Base-by-base conservation (phyloP, 2,113 vertebrate species). In the Corvus cornix region DNA sequence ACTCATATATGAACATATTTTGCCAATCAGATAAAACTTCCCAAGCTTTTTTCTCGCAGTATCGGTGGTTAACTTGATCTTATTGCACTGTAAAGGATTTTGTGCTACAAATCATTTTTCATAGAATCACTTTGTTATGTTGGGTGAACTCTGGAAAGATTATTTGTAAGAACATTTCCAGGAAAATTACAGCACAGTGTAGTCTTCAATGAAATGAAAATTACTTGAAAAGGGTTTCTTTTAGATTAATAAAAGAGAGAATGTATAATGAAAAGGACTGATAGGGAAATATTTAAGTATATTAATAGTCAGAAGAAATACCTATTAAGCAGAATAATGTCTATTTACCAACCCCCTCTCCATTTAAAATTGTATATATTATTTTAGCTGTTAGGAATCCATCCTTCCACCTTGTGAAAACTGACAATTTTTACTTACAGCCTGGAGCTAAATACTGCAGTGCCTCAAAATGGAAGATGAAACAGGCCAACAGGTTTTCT, bases 21-120 rank as follows among this genome's bases (percentile, higher is more conserved):
- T 97, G 94, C 92, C 96, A 97, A 98, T 97, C 96, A 97, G 95
- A 98, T 97, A 97, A 97, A 97, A 97, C 89, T 97, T 98, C 77
- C 64, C 67, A 49, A 85, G 80, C n/a, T 93, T 96, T 93, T 95
- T 96, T 88, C 96, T 96, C 86, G 91, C 90, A 92, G 88, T 95
- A 78, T 84, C 92, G 82, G 79, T 94, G 93, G 90, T 95, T 97
- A 96, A 97, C 93, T 89, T 96, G 94, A 97, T 97, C 97, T 97
- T 93, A 96, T 78, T 97, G 97, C 92, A 84, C 92, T 82, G 83
- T 46, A 89, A 97, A 97, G 84, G 82, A 93, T 97, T 97, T 96
- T 96, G 93, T 96, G 95, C 93, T 97, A 90, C 92, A 96, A 97
- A 93, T 97, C 21, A 97, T 97, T 97, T 97, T 97, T 97, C 96